A percentile compares a stretch with the other conserved stretches of the same genome.
phyloP scores from a whole-genome alignment of 2,888 invertebrate species.

The Balanococcus diminutus region DNA sequence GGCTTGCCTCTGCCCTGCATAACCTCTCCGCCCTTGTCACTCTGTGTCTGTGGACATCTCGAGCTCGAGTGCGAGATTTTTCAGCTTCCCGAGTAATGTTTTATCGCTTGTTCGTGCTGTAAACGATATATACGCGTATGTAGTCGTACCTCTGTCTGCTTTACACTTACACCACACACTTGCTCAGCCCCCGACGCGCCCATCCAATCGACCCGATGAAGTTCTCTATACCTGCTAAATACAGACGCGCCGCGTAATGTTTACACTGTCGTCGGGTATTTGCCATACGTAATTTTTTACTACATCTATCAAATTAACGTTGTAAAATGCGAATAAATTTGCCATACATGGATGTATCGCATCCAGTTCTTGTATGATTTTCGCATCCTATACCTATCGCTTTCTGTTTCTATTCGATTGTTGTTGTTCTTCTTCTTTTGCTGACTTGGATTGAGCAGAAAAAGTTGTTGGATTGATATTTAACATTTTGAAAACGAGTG shows the following conservation, averaged over 20 bases:
- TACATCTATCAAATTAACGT: slow-evolving; percentile 5
- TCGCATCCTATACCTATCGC: neutral
- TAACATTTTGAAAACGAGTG: too few species aligned
- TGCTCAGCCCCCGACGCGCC: neutral
- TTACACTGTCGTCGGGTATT: slow-evolving; percentile 20
- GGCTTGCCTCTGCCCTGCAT: neutral
- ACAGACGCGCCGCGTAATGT: neutral
- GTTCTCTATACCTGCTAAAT: slow-evolving; percentile 23
- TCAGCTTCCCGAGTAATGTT: neutral
- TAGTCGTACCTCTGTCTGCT: neutral
- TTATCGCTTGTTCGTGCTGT: slow-evolving; percentile 18
- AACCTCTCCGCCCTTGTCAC: neutral
- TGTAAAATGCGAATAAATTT: slow-evolving; percentile 37
- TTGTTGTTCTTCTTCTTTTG: neutral
- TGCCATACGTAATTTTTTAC: slow-evolving; percentile 27
- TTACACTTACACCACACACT: neutral
- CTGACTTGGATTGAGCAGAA: too few species aligned
- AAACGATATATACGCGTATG: neutral
- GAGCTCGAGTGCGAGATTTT: slow-evolving; percentile 15
- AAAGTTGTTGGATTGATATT: too few species aligned
- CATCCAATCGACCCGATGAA: too few species aligned
- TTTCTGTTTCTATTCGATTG: neutral
- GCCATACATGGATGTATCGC: slow-evolving; percentile 6
- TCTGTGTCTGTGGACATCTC: neutral
- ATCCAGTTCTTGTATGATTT: neutral